Percentiles rank a stretch among this genome's conserved stretches.
phyloP scores from a whole-genome alignment of 2,888 invertebrate species.

The Harpagoxenus sublaevis region DNA sequence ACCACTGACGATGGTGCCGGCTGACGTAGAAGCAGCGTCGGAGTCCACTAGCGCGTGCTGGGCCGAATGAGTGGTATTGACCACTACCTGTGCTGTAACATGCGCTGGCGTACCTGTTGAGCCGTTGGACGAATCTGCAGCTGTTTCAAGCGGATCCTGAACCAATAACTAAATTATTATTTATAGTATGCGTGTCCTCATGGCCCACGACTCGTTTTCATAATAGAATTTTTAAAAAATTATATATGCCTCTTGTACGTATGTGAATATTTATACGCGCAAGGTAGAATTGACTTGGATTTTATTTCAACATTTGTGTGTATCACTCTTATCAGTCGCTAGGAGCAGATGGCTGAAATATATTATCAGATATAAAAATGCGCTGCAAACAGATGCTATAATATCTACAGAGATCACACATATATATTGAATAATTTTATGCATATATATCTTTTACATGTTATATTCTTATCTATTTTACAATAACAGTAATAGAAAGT shows the following conservation, averaged over 20 bases:
- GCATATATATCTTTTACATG: background rate
- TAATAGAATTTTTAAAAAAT: slow-evolving; percentile 38
- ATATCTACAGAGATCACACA: background rate
- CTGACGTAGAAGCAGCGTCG: slow-evolving; percentile 87
- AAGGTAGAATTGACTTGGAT: slow-evolving; percentile 8
- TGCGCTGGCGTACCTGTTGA: slow-evolving; percentile 87
- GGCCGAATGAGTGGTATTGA: slow-evolving; percentile 85
- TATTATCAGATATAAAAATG: slow-evolving; percentile 68
- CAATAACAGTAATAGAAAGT: background rate
- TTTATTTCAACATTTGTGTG: slow-evolving; percentile 41
- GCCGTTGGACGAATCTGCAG: slow-evolving; percentile 88
- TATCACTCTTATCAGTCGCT: slow-evolving; percentile 60
- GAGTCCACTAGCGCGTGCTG: slow-evolving; percentile 87
- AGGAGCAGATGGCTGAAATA: slow-evolving; percentile 72
- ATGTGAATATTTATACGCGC: slow-evolving; percentile 39
- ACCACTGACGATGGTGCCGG: slow-evolving; percentile 85
- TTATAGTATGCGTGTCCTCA: slow-evolving; percentile 76
- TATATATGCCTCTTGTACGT: slow-evolving; percentile 18
- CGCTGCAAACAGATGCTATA: slow-evolving; percentile 26
- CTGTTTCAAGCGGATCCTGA: slow-evolving; percentile 87
- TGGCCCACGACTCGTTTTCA: slow-evolving; percentile 55
- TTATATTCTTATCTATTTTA: background rate
- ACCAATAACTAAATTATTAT: slow-evolving; percentile 83
- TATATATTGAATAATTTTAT: slow-evolving; percentile 26
- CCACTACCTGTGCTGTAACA: slow-evolving; percentile 86